Evolutionary conservation across 2,888 invertebrate genomes (phyloP).

Genomic region (Caradrina clavipalpis): DNA sequence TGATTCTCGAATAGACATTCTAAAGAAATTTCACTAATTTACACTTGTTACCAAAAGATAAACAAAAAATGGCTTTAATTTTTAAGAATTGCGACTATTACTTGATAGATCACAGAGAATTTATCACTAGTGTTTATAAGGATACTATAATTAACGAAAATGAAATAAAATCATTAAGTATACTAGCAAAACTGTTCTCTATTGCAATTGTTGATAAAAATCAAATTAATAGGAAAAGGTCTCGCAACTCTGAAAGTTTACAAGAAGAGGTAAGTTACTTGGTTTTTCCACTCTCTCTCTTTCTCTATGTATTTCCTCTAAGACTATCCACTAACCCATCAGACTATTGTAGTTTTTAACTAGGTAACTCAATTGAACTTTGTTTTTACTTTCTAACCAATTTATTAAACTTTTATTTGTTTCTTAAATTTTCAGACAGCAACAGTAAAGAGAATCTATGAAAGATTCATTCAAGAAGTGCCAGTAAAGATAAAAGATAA

Average conservation of each 20-base stretch:
- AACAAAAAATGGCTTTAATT: slow-evolving; percentile 40
- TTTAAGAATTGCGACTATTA: slow-evolving; percentile 55
- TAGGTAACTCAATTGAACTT: not conserved
- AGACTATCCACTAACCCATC: not conserved
- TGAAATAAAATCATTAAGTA: slow-evolving; percentile 61
- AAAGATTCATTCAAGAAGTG: slow-evolving; percentile 67
- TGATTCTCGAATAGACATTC: not conserved
- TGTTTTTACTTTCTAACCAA: too few species aligned
- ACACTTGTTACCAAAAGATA: not conserved
- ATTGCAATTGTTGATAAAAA: slow-evolving; percentile 64
- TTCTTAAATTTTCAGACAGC: slow-evolving; percentile 71
- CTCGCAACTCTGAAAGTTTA: slow-evolving; percentile 59
- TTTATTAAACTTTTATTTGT: too few species aligned
- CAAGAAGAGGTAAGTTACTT: slow-evolving; percentile 74
- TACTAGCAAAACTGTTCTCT: slow-evolving; percentile 76
- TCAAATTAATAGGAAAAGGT: slow-evolving; percentile 72
- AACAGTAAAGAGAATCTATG: slow-evolving; percentile 71
- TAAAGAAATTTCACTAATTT: not conserved
- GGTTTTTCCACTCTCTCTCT: not conserved
- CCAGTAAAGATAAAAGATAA: slow-evolving; percentile 64
- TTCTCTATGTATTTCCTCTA: too few species aligned
- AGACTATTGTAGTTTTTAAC: not conserved
- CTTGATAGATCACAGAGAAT: slow-evolving; percentile 78
- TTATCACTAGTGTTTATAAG: slow-evolving; percentile 72
- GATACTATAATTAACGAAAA: slow-evolving; percentile 65